Conservation (phyloP, 2,113 vertebrate genomes). For the Mormyrus lacerda region DNA sequence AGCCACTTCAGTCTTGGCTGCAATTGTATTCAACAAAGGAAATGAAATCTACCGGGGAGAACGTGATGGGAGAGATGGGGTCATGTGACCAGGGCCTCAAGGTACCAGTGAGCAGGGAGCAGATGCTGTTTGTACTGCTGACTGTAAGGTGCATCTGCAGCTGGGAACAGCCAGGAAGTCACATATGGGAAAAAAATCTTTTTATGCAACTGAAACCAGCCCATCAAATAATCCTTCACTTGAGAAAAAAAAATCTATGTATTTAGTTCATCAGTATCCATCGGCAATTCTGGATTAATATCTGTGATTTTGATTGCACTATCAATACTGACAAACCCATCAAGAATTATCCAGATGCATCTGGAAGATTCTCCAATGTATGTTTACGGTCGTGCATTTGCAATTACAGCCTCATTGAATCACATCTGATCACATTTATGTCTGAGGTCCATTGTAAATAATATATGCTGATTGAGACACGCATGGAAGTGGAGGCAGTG, state of each 20-base stretch:
- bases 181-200: not conserved
- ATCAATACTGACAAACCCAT: not conserved
- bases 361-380: not conserved
- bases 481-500: not conserved
- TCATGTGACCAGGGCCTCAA: not conserved
- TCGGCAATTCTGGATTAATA: not conserved
- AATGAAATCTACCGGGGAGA: not conserved
- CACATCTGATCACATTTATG: not conserved
- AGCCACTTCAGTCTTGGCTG: not conserved
- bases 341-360: not conserved
- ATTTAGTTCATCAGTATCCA: not conserved
- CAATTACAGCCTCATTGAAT: not conserved
- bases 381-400: not conserved
- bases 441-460: not conserved
- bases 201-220: not conserved
- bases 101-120: not conserved
- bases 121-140: not conserved
- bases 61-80: not conserved
- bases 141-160: not conserved
- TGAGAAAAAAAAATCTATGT: not conserved
- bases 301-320: no score
- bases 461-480: not conserved
- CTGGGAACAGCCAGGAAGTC: not conserved
- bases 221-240: not conserved
- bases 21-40: not conserved